Percentiles rank a stretch among this genome's conserved stretches.
These are phyloP conservation scores for Liodrosophila aerea DNA, from an alignment of 2,888 invertebrate species.

Conservation along the genomic window DNA sequence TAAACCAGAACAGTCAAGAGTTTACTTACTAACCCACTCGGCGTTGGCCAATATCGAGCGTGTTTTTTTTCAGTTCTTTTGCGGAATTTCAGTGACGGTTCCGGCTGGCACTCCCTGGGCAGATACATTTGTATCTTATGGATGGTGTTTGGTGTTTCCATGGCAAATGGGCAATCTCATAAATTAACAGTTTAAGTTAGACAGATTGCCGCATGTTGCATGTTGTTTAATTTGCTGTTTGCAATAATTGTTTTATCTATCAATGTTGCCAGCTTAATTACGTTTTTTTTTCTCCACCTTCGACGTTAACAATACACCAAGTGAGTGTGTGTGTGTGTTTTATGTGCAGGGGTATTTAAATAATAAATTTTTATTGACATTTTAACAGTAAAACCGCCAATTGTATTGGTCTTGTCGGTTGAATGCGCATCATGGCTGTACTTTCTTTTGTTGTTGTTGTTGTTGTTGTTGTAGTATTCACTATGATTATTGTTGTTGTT, in stretches of 20 bases:
- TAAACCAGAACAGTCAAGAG: slow-evolving; percentile 35
- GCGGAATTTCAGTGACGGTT: slow-evolving; percentile 17
- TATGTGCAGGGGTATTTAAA: slow-evolving; percentile 52
- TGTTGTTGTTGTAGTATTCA: slow-evolving; percentile 32
- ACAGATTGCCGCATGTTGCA: slow-evolving; percentile 60
- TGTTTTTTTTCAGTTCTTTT: slow-evolving; percentile 43
- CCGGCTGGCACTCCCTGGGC: slow-evolving; percentile 43
- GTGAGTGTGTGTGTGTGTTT: slow-evolving; percentile 16
- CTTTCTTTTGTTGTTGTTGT: slow-evolving; percentile 15
- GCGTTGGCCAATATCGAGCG: slow-evolving; percentile 6
- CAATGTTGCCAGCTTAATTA: slow-evolving; percentile 63
- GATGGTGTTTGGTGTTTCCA: slow-evolving; percentile 4
- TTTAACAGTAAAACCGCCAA: slow-evolving; percentile 74
- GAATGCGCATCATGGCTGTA: slow-evolving; percentile 54
- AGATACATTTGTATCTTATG: slow-evolving; percentile 2
- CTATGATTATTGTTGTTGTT: slow-evolving; percentile 17
- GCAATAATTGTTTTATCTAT: slow-evolving; percentile 71
- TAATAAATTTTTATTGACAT: slow-evolving; percentile 77
- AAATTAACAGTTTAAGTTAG: slow-evolving; percentile 49
- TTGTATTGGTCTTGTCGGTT: slow-evolving; percentile 68
- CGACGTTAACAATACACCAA: slow-evolving; percentile 43
- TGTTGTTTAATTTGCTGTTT: slow-evolving; percentile 64
- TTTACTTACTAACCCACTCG: slow-evolving; percentile 54
- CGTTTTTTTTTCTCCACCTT: slow-evolving; percentile 31
- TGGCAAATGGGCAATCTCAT: slow-evolving; percentile 39